Base-by-base conservation (phyloP, 53 echinoderm and acorn worm genomes). In the Stichopus horrens region DNA sequence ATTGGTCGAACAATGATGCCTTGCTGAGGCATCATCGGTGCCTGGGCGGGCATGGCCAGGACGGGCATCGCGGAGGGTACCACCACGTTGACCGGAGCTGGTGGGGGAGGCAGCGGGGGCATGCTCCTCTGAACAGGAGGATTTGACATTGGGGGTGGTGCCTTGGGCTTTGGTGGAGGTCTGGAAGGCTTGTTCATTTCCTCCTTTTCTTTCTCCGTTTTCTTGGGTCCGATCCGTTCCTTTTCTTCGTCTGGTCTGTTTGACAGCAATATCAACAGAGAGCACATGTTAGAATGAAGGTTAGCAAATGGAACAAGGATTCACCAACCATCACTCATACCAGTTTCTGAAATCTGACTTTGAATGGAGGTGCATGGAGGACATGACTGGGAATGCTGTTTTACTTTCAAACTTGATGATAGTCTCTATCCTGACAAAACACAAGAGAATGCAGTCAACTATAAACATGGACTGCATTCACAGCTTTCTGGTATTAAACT, bases 171-270 rank as follows among this genome's bases (percentile, higher is more conserved):
- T 7, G 92, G 85, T 58, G 94, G 59, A 77, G 94, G 90, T 57
- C 73, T 65, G 51, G 89, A 86, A 53, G 91, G 92, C 21, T 88
- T 66, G 85, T 86, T 76, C n/a, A 75, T 73, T n/a, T 58, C 63
- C 66, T 67, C 57, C 57, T 75, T 94, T 54, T 79, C 74, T 55
- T 82, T 92, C 52, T 81, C 74, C 10, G 79, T 80, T 57, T 84
- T 88, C 71, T 96, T 94, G 2, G 96, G 96, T 57, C 96, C 96
- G 1, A 95, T 95, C 52, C 95, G 88, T 79, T 96, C 96, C 83
- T 96, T 96, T 74, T 95, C 96, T 77, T 95, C 92, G 76, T 96
- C 96, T 8, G 96, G 96, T n/a, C 96, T 96, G 90, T 21, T 21
- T 16, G 7, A 73, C 16, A 16, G 63, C 63, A 71, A 2, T 2